Conservation (phyloP, 2,888 invertebrate genomes). For the Callinectes sapidus region DNA sequence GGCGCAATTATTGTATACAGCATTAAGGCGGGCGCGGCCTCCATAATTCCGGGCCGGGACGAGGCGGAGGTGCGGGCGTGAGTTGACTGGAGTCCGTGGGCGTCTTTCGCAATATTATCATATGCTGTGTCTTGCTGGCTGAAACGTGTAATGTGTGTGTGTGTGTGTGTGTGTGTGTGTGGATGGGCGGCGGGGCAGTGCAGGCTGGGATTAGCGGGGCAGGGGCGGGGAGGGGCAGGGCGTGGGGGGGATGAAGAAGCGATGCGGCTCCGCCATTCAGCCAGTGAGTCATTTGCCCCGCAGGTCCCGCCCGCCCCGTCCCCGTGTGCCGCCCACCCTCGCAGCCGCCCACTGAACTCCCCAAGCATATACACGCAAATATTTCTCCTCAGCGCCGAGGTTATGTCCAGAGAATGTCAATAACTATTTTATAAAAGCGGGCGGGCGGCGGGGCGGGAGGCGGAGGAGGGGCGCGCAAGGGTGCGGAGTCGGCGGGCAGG, state of each 20-base stretch:
- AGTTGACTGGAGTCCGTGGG: background rate
- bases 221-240: constrained; percentile 34
- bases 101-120: constrained; percentile 36
- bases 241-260: constrained; percentile 41
- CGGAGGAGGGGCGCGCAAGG: background rate
- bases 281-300: constrained; percentile 62
- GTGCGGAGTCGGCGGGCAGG: constrained; percentile 47
- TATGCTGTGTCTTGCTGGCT: constrained; percentile 12
- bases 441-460: constrained; percentile 28
- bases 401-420: constrained; percentile 16
- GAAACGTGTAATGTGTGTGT: constrained; percentile 44
- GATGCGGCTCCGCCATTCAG: constrained; percentile 56
- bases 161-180: constrained; percentile 56
- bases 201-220: constrained; percentile 19
- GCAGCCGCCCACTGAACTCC: background rate
- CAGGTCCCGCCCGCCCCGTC: constrained; percentile 59
- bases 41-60: constrained; percentile 19
- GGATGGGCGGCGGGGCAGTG: constrained; percentile 31
- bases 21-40: constrained; percentile 37
- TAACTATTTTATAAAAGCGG: background rate
- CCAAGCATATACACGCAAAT: background rate
- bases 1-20: constrained; percentile 31
- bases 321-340: constrained; percentile 31
- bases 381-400: background rate
- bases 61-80: background rate